phyloP scores from a whole-genome alignment of 2,113 vertebrate species.

The Callaeas wilsoni region DNA sequence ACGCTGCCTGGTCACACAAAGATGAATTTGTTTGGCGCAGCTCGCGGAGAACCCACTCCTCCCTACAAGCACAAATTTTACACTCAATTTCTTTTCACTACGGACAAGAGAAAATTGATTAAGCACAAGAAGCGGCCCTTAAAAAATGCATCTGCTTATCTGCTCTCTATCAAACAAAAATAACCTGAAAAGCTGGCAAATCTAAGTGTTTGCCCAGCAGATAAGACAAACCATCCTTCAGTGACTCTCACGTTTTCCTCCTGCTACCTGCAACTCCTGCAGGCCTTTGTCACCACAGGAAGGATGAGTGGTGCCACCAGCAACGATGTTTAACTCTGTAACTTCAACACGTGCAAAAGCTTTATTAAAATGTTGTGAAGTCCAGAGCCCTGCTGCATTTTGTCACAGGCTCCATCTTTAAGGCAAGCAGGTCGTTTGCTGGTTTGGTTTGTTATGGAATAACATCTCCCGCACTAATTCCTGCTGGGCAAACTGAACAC shows the following conservation, averaged over 20 bases:
- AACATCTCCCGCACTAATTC: not conserved
- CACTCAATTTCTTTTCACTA: not conserved
- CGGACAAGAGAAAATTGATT: not conserved
- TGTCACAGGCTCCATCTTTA: not conserved
- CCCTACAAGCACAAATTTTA: not conserved
- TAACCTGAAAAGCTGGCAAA: not conserved
- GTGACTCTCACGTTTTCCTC: not conserved
- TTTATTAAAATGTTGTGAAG: not conserved
- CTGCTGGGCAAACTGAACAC: not conserved
- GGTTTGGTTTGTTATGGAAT: not conserved
- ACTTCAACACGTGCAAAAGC: not conserved
- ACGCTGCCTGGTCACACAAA: not conserved
- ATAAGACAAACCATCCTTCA: not conserved
- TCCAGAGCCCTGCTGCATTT: not conserved
- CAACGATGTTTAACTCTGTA: not conserved
- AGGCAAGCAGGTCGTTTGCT: not conserved
- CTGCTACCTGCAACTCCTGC: not conserved
- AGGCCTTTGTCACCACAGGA: not conserved
- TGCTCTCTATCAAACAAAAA: not conserved
- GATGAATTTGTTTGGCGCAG: not conserved
- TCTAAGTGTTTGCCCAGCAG: not conserved
- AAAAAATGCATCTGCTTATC: not conserved
- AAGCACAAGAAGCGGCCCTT: not conserved
- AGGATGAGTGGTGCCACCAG: not conserved
- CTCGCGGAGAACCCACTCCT: not conserved